Percentiles rank a stretch among this genome's conserved stretches.
phyloP scores from a whole-genome alignment of 2,888 invertebrate genomes.

The Schizaphis graminum region DNA sequence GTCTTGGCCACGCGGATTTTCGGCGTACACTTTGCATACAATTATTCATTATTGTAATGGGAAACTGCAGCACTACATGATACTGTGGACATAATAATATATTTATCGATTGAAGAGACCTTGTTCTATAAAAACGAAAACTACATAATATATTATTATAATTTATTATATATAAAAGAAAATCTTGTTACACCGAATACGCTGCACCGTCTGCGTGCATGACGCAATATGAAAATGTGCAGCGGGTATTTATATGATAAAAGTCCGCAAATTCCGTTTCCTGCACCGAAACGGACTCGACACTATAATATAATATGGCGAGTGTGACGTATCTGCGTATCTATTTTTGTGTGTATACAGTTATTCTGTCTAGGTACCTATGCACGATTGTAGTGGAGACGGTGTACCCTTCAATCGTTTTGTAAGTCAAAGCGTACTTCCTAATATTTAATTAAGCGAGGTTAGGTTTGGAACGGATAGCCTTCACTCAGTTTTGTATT shows the following conservation, averaged over 20 bases:
- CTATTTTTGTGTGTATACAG: not conserved
- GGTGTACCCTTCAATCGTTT: not conserved
- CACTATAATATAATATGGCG: not conserved
- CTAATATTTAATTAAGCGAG: not conserved
- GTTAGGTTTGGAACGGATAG: not conserved
- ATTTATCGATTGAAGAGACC: constrained; percentile 50
- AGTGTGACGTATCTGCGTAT: not conserved
- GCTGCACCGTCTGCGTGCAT: not conserved
- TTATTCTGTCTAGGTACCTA: not conserved
- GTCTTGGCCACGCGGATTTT: constrained; percentile 52
- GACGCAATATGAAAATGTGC: not conserved
- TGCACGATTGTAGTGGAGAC: not conserved
- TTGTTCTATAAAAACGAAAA: constrained; percentile 53
- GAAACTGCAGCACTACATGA: not conserved
- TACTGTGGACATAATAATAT: not conserved
- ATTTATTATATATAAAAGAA: constrained; percentile 34
- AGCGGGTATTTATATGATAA: not conserved
- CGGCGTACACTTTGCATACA: constrained; percentile 3
- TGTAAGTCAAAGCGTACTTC: not conserved
- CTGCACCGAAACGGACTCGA: not conserved
- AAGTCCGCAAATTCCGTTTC: not conserved
- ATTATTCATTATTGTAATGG: constrained; percentile 41
- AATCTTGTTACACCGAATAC: not conserved
- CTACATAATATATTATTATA: not conserved
- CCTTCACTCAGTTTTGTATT: not conserved